A percentile compares a stretch with the other conserved stretches of the same genome.
These are phyloP conservation scores for Enteromius radiatus DNA, from an alignment of 2,797 vertebrate species.

Conservation along the genomic window DNA sequence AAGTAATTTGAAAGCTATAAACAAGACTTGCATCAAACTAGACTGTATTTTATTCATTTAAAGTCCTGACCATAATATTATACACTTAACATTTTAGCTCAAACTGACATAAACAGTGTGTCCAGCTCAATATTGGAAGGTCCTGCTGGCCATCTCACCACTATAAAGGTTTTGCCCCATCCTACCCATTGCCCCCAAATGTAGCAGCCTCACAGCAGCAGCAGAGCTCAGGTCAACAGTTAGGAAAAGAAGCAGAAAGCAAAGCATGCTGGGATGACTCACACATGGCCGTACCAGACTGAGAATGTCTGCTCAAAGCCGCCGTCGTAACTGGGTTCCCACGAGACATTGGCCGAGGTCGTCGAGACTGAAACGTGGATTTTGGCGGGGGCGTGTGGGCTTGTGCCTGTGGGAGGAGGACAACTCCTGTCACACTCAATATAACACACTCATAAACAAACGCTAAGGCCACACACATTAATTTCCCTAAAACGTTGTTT, in stretches of 20 bases:
- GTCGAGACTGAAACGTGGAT: slow-evolving; percentile 89
- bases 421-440: slow-evolving; percentile 4
- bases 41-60: neutral
- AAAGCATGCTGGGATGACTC: slow-evolving; percentile 99
- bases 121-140: neutral
- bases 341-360: slow-evolving; percentile 95
- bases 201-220: slow-evolving; percentile 52
- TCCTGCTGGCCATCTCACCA: neutral
- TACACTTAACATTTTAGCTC: neutral
- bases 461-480: neutral
- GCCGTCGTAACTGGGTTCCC: slow-evolving; percentile 94
- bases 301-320: slow-evolving; percentile 99
- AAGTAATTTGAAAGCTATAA: neutral
- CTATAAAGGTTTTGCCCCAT: neutral
- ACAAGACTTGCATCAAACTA: neutral
- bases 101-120: neutral
- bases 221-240: slow-evolving; percentile 55
- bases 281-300: slow-evolving; percentile 99
- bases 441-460: neutral
- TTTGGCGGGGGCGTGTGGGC: slow-evolving; percentile 91
- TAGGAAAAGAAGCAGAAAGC: slow-evolving; percentile 92
- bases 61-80: slow-evolving; percentile 12
- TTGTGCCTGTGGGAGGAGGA: slow-evolving; percentile 85
- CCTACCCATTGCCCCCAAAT: slow-evolving; percentile 16
- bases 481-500: neutral